Percentiles rank a stretch among this genome's conserved stretches.
These are phyloP conservation scores for Sinocyclocheilus anshuiensis DNA, from an alignment of 2,113 vertebrate species.

Conservation along the genomic window DNA sequence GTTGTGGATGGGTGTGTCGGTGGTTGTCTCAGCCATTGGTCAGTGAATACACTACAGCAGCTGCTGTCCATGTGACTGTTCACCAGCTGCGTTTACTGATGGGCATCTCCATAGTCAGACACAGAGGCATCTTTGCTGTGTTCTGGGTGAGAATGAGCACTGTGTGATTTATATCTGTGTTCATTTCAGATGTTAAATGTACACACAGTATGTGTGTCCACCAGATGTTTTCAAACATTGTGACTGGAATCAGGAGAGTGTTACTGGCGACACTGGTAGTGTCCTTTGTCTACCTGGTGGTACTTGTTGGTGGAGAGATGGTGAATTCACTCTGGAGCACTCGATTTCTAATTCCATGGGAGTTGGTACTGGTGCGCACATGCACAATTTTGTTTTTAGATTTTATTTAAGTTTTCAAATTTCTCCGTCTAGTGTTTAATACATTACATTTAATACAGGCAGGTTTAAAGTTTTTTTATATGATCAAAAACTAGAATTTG, in stretches of 20 bases:
- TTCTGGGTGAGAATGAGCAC: slow-evolving; percentile 77
- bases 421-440: not conserved
- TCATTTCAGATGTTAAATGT: not conserved
- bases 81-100: slow-evolving; percentile 85
- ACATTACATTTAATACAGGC: not conserved
- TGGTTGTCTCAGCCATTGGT: slow-evolving; percentile 85
- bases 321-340: slow-evolving; percentile 71
- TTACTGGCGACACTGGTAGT: slow-evolving; percentile 73
- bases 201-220: slow-evolving; percentile 15
- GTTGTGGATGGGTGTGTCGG: slow-evolving; percentile 83
- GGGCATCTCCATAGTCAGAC: slow-evolving; percentile 78
- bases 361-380: slow-evolving; percentile 76
- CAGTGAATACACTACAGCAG: slow-evolving; percentile 85
- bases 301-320: slow-evolving; percentile 74
- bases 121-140: slow-evolving; percentile 79
- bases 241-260: slow-evolving; percentile 66
- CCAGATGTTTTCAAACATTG: slow-evolving; percentile 75
- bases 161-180: not conserved
- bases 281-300: slow-evolving; percentile 69
- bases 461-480: not conserved
- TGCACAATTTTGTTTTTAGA: not conserved
- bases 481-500: not conserved
- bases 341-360: slow-evolving; percentile 77
- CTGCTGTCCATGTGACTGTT: slow-evolving; percentile 80
- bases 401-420: not conserved